These are phyloP conservation scores for Autographa pulchrina DNA, from an alignment of 2,888 invertebrate species.

Conservation along the genomic window DNA sequence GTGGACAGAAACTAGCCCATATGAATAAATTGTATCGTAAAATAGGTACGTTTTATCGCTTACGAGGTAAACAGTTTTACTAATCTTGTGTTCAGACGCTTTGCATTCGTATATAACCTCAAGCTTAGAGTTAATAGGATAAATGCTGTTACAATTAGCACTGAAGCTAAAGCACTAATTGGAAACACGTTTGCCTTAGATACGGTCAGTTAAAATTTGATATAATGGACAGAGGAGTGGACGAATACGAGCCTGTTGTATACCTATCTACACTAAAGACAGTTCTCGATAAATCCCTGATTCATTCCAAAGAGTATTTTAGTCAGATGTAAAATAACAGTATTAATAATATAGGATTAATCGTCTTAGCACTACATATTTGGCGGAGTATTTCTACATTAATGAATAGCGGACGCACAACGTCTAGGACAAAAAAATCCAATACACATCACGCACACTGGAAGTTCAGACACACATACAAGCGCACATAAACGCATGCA, in stretches of 20 bases:
- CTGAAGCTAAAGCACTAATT: constrained; percentile 41
- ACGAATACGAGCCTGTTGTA: neutral
- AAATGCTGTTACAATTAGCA: constrained; percentile 42
- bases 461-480: constrained; percentile 15
- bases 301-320: constrained; percentile 10
- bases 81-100: neutral
- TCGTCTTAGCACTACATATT: too few relatives aligned
- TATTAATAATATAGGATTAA: neutral
- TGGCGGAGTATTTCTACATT: too few relatives aligned
- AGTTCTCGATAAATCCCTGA: constrained; percentile 15
- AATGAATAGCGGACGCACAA: neutral
- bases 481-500: constrained; percentile 13
- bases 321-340: neutral
- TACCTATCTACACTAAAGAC: constrained; percentile 31
- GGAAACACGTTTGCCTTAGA: constrained; percentile 48
- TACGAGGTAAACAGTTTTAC: neutral
- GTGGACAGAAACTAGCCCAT: neutral
- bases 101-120: constrained; percentile 25
- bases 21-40: constrained; percentile 4
- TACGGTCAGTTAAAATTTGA: constrained; percentile 34
- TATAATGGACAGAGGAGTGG: constrained; percentile 29
- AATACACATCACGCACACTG: neutral
- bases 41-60: constrained; percentile 2
- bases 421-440: neutral
- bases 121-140: constrained; percentile 35